A percentile compares a stretch with the other conserved stretches of the same genome.
Evolutionary conservation across 2,113 vertebrate species (phyloP).

Genomic region (Gymnarchus niloticus): DNA sequence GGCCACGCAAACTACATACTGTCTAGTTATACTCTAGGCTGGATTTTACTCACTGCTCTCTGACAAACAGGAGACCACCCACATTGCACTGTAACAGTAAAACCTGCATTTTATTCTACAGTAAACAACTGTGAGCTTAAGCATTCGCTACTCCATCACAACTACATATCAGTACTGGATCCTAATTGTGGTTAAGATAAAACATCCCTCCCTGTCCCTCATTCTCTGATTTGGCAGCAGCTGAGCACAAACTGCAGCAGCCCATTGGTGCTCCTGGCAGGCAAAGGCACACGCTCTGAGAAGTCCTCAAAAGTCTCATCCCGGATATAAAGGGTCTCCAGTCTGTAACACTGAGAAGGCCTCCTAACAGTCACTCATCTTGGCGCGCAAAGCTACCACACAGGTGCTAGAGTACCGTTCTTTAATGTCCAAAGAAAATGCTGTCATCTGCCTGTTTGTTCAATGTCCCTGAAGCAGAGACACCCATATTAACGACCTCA

Average conservation of each 20-base stretch:
- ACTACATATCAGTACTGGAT: no score
- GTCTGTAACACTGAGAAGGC: neutral
- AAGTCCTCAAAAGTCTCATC: neutral
- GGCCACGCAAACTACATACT: neutral
- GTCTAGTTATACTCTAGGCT: neutral
- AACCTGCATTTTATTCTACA: neutral
- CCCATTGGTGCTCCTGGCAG: neutral
- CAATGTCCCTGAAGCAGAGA: neutral
- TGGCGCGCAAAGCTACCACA: neutral
- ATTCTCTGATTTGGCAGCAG: no score
- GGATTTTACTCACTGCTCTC: neutral
- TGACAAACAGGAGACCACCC: neutral
- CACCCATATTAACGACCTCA: neutral
- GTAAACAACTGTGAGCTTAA: neutral
- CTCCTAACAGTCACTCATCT: neutral
- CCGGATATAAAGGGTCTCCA: neutral
- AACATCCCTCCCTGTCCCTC: no score
- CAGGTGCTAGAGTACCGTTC: neutral
- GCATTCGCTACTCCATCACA: no score
- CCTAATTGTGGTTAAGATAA: no score
- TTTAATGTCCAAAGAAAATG: neutral
- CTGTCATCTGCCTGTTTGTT: conserved; percentile 4
- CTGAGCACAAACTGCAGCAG: no score
- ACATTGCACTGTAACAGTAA: neutral
- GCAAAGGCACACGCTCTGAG: neutral